Evolutionary conservation across 1,140 invertebrate genomes (phyloP).

Genomic region (Monomorium pharaonis): DNA sequence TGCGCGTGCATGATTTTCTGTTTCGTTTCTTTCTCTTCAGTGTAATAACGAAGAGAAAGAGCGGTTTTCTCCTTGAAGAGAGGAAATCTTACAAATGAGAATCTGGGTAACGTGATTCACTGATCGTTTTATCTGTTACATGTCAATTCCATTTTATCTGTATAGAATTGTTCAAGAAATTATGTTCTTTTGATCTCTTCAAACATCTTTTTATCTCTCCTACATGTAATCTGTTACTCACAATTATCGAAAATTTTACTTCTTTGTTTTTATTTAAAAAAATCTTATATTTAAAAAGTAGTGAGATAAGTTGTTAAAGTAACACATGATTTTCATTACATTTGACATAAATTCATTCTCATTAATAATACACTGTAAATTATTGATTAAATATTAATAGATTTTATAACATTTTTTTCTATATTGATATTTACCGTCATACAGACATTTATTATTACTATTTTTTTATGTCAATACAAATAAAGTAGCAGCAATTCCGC

Average conservation of each 20-base stretch:
- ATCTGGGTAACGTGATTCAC: neutral
- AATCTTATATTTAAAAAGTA: neutral
- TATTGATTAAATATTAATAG: neutral
- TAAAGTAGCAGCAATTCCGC: neutral
- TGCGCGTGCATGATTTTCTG: neutral
- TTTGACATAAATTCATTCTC: neutral
- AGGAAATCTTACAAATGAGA: constrained; percentile 10
- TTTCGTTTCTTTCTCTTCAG: neutral
- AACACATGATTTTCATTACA: neutral
- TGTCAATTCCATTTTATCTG: constrained; percentile 6
- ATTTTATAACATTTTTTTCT: neutral
- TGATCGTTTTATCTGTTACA: neutral
- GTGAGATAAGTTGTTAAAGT: neutral
- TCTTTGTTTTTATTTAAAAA: neutral
- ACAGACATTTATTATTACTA: no score
- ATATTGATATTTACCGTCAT: neutral
- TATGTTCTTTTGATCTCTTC: neutral
- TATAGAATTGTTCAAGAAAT: constrained; percentile 64
- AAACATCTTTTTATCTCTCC: neutral
- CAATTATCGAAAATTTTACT: neutral
- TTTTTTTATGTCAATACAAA: neutral
- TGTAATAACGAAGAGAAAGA: constrained; percentile 1
- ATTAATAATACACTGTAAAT: neutral
- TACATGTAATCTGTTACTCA: neutral
- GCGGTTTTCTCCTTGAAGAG: neutral